phyloP scores from a whole-genome alignment of 2,797 vertebrate genomes.

The Acridotheres tristis region DNA sequence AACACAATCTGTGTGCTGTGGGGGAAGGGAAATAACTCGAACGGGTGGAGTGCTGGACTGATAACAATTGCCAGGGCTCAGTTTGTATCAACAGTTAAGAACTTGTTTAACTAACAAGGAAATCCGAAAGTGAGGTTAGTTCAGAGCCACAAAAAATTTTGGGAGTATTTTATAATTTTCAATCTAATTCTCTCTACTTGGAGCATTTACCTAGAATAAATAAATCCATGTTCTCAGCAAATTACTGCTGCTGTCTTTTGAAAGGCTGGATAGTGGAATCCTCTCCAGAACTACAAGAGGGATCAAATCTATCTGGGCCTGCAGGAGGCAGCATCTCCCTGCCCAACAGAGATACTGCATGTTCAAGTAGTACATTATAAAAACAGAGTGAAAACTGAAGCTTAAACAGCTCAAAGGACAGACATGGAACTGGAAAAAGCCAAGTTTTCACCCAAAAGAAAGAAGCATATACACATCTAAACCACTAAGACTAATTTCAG shows the following conservation, averaged over 20 bases:
- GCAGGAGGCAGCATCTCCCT: not conserved
- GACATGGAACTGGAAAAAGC: not conserved
- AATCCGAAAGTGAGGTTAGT: not conserved
- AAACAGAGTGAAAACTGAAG: not conserved
- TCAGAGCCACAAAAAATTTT: not conserved
- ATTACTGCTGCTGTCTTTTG: not conserved
- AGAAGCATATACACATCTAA: not conserved
- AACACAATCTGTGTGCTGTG: accelerated
- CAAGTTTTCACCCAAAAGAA: not conserved
- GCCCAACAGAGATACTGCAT: not conserved
- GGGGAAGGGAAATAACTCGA: not conserved
- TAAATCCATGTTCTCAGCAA: not conserved
- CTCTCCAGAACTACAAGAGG: not conserved
- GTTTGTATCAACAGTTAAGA: not conserved
- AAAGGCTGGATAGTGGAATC: not conserved
- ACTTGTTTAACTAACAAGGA: not conserved
- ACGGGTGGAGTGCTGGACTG: not conserved
- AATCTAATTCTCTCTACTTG: not conserved
- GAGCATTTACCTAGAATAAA: not conserved
- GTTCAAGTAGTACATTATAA: not conserved
- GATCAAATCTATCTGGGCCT: not conserved
- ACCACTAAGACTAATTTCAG: not conserved
- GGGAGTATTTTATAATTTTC: not conserved
- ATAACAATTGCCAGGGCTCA: not conserved
- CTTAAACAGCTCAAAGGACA: not conserved